Evolutionary conservation across 1,140 invertebrate genomes (phyloP).

Genomic region (Leptopilina boulardi): DNA sequence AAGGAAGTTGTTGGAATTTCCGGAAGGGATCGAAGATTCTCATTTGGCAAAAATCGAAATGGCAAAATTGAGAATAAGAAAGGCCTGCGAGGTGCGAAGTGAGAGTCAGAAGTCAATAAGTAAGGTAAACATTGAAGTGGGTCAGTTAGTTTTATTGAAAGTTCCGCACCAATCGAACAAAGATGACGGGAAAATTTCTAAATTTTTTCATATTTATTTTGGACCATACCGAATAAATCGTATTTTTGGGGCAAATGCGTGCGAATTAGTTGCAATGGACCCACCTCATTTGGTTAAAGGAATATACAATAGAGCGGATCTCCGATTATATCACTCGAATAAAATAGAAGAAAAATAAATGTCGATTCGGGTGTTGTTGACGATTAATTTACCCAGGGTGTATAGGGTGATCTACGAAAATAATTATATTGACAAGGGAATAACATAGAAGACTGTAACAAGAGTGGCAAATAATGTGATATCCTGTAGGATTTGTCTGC

Average conservation of each 20-base stretch:
- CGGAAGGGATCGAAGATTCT: not conserved
- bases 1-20: slow-evolving; percentile 28
- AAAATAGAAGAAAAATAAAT: too few relatives aligned
- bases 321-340: slow-evolving; percentile 27
- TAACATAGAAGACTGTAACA: too few relatives aligned
- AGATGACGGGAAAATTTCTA: slow-evolving; percentile 12
- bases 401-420: too few relatives aligned
- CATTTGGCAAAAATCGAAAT: slow-evolving; percentile 31
- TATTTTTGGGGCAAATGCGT: slow-evolving; percentile 35
- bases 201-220: slow-evolving; percentile 42
- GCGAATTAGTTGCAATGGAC: not conserved
- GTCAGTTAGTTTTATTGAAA: slow-evolving; percentile 41
- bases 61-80: slow-evolving; percentile 18
- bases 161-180: slow-evolving; percentile 24
- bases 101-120: slow-evolving; percentile 16
- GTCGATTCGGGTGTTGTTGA: too few relatives aligned
- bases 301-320: slow-evolving; percentile 36
- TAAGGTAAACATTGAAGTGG: not conserved
- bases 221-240: slow-evolving; percentile 36
- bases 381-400: too few relatives aligned
- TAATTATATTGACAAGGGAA: too few relatives aligned
- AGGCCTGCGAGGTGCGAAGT: slow-evolving; percentile 31
- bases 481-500: too few relatives aligned
- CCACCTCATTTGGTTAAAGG: slow-evolving; percentile 11
- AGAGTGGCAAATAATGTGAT: too few relatives aligned